Conservation (phyloP, 2,888 invertebrate species). For the Euproctis similis region DNA sequence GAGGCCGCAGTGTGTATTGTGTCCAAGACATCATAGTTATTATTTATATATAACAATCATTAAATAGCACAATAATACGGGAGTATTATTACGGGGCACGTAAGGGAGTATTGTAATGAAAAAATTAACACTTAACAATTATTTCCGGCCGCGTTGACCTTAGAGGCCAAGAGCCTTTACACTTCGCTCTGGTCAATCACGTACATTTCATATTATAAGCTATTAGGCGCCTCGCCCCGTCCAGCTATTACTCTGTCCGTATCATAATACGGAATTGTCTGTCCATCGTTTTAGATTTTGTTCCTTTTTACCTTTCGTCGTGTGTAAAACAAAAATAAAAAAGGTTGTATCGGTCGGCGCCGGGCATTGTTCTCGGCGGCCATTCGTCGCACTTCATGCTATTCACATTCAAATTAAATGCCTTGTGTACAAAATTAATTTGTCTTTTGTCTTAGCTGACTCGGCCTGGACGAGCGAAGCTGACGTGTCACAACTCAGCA, state of each 20-base stretch:
- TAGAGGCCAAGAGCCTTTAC: constrained; percentile 13
- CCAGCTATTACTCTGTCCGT: constrained; percentile 71
- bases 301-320: constrained; percentile 67
- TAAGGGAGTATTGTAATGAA: too few species aligned
- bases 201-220: constrained; percentile 72
- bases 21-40: too few species aligned
- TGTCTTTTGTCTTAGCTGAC: constrained; percentile 73
- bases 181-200: constrained; percentile 51
- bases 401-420: constrained; percentile 76
- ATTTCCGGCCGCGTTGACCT: constrained; percentile 45
- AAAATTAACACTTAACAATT: constrained; percentile 43
- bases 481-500: constrained; percentile 64
- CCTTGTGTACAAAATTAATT: constrained; percentile 75
- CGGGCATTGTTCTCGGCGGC: constrained; percentile 70
- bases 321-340: constrained; percentile 65
- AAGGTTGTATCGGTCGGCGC: constrained; percentile 67
- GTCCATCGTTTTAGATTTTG: constrained; percentile 63
- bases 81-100: too few species aligned
- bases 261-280: constrained; percentile 75
- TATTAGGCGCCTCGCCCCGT: constrained; percentile 67
- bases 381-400: constrained; percentile 76
- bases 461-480: constrained; percentile 38
- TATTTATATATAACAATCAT: too few species aligned
- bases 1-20: too few species aligned
- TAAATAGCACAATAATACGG: too few species aligned